Base-by-base conservation (phyloP, 2,888 invertebrate species). In the Lissonota sp. region DNA sequence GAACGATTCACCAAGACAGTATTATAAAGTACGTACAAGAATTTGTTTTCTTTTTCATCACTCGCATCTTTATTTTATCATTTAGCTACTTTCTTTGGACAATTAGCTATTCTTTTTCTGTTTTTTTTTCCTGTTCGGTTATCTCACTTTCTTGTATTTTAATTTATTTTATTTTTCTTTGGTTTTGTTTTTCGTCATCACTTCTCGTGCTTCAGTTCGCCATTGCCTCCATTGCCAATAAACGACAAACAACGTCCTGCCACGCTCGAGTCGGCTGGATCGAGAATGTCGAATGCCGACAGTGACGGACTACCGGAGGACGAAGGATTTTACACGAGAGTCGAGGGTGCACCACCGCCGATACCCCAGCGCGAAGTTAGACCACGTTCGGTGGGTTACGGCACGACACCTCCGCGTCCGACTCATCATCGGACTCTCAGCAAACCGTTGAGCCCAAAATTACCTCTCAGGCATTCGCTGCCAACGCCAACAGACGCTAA, bases 181-280 rank as follows among this genome's bases (percentile, higher is more conserved):
- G 14, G 14, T 53, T 53, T 42, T 76, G 63, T 60, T 57, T 42
- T 14, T 57, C 5, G 10, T 62, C 74, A 40, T 75, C 51, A 55
- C 66, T 46, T 74, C 16, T 51, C 10, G 1, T 64, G n/a, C 40
- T 90, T 93, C 71, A 91, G 96, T 90, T 97, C 97, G 0, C 97
- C 97, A 0, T 90, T 97, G 83, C 97, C 97, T 1, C 97, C 97
- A 0, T 94, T 97, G 46, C 94, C 96, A 84, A 95, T 96, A 84
- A 94, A 84, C 75, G 92, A 92, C 44, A 92, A 90, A 70, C 91
- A 91, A 75, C 88, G 91, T 8, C 91, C 92, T 4, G 86, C 87
- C 0, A 91, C 89, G 1, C 71, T 92, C 63, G 92, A 92, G 55
- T 87, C 91, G 0, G 83, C 80, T 4, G 88, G 89, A 0, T 89